phyloP scores from a whole-genome alignment of 1,140 invertebrate species.

The Portunus trituberculatus region DNA sequence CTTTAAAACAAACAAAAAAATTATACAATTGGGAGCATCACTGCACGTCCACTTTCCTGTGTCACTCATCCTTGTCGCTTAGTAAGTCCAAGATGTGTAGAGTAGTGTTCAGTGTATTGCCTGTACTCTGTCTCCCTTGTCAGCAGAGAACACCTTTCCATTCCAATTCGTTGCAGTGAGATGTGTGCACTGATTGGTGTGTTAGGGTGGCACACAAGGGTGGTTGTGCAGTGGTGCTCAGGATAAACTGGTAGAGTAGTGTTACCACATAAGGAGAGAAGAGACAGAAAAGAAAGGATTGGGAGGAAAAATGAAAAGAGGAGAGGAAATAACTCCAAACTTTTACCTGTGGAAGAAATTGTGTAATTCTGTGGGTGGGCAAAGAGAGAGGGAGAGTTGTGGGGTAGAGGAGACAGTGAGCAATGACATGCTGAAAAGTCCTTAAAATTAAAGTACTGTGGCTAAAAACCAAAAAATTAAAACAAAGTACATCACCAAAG shows the following conservation, averaged over 20 bases:
- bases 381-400: neutral
- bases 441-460: neutral
- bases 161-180: no score
- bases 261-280: neutral
- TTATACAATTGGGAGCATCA: neutral
- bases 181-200: no score
- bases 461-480: neutral
- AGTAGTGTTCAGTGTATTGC: no score
- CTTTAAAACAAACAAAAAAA: neutral
- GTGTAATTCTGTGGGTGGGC: neutral
- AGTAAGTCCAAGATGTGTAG: no score
- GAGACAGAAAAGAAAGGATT: neutral
- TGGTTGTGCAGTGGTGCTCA: neutral
- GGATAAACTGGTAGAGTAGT: constrained; percentile 7
- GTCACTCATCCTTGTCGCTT: neutral
- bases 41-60: neutral
- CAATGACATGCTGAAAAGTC: no score
- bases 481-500: neutral
- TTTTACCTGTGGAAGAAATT: neutral
- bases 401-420: no score
- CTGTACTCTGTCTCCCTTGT: no score
- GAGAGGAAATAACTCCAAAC: neutral
- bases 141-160: no score
- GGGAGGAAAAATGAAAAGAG: neutral
- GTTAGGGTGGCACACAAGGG: neutral